Evolutionary conservation across 2,797 vertebrate genomes (phyloP).

Genomic region (Gephyroberyx darwinii): DNA sequence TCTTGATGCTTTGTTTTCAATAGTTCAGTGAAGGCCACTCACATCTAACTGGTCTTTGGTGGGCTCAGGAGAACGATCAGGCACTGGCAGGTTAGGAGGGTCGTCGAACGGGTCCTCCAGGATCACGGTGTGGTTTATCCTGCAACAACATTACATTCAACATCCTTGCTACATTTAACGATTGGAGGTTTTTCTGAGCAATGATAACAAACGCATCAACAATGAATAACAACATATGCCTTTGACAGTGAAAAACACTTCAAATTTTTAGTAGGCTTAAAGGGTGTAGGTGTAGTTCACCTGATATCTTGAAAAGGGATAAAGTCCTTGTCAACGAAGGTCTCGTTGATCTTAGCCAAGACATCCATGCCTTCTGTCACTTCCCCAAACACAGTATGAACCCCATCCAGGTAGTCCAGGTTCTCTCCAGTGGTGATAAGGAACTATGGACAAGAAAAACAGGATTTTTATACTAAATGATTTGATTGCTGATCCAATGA

Average conservation of each 20-base stretch:
- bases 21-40: conserved; percentile 66
- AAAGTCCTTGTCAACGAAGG: conserved; percentile 95
- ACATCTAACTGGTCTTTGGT: conserved; percentile 94
- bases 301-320: conserved; percentile 97
- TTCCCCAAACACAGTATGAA: conserved; percentile 97
- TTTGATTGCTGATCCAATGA: not conserved
- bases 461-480: not conserved
- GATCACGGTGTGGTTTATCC: conserved; percentile 97
- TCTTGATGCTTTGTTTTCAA: not conserved
- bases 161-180: not conserved
- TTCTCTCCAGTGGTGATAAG: conserved; percentile 93
- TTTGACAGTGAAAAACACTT: not conserved
- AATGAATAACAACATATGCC: not conserved
- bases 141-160: conserved; percentile 51
- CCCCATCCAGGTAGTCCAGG: conserved; percentile 93
- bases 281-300: conserved; percentile 40
- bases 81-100: conserved; percentile 87
- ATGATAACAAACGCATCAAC: not conserved
- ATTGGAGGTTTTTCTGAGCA: not conserved
- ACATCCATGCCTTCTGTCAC: conserved; percentile 95
- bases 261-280: not conserved
- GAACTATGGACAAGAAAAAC: conserved; percentile 79
- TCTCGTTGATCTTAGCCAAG: conserved; percentile 92
- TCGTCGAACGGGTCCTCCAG: conserved; percentile 97
- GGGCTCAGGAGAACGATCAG: conserved; percentile 93